Evolutionary conservation across 2,888 invertebrate genomes (phyloP).

Genomic region (Tenthredo distinguenda): DNA sequence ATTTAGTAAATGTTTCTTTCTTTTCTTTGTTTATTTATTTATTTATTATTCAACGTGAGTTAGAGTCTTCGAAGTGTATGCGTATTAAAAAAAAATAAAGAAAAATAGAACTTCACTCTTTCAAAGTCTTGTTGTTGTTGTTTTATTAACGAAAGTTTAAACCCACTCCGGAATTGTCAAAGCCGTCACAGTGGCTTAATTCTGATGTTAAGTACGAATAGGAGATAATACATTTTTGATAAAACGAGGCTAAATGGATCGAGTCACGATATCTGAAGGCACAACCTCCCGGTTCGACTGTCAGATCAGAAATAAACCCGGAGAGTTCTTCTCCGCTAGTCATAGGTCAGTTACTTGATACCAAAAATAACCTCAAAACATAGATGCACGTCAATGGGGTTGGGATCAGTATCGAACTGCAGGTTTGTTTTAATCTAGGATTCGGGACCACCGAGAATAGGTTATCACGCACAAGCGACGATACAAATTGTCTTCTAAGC

Average conservation of each 20-base stretch:
- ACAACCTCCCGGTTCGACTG: conserved; percentile 58
- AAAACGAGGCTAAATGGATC: neutral
- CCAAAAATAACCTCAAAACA: conserved; percentile 71
- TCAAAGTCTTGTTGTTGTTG: neutral
- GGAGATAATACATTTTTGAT: conserved; percentile 12
- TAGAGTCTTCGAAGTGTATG: too few relatives aligned
- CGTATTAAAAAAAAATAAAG: neutral
- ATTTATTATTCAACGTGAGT: neutral
- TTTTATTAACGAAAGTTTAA: neutral
- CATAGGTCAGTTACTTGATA: conserved; percentile 70
- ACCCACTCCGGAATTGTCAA: conserved; percentile 6
- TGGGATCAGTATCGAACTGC: neutral
- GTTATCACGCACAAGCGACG: neutral
- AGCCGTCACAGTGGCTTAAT: conserved; percentile 64
- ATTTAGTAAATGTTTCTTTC: neutral
- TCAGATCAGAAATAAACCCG: conserved; percentile 65
- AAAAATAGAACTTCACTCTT: neutral
- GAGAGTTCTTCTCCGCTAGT: conserved; percentile 56
- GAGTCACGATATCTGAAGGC: neutral
- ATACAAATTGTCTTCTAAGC: neutral
- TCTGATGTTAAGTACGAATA: conserved; percentile 63
- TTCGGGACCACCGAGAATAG: neutral
- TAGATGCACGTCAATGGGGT: conserved; percentile 5
- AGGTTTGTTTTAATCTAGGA: neutral
- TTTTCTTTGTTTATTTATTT: neutral